These are phyloP conservation scores for Eupithecia subumbrata DNA, from an alignment of 2,888 invertebrate genomes.

Conservation along the genomic window DNA sequence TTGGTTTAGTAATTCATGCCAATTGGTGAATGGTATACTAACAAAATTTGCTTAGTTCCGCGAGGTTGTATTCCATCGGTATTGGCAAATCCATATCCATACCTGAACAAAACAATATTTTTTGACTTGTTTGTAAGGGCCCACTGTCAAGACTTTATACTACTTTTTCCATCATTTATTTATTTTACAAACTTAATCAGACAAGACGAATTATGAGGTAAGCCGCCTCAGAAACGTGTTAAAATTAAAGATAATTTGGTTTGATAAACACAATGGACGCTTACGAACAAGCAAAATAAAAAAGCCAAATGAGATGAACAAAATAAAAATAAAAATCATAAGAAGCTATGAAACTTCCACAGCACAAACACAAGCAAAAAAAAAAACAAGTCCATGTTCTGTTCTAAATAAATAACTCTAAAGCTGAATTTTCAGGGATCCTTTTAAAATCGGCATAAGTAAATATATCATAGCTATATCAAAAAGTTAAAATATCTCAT, in stretches of 20 bases:
- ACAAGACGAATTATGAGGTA: too few species aligned
- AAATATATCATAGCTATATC: too few species aligned
- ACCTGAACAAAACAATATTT: conserved; percentile 60
- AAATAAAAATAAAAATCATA: conserved; percentile 32
- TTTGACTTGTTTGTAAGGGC: conserved; percentile 4
- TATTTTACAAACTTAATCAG: too few species aligned
- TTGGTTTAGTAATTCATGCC: conserved; percentile 58
- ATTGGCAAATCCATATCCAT: conserved; percentile 73
- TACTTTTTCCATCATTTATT: too few species aligned
- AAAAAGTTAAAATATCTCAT: too few species aligned
- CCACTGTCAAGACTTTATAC: not conserved
- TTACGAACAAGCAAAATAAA: not conserved
- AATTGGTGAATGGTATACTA: conserved; percentile 64
- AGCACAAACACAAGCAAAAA: conserved; percentile 11
- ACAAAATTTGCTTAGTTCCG: conserved; percentile 75
- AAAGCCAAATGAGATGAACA: conserved; percentile 47
- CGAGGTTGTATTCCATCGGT: conserved; percentile 76
- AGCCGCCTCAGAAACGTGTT: too few species aligned
- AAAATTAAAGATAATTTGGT: too few species aligned
- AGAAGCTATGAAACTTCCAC: not conserved
- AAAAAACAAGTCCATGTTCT: not conserved
- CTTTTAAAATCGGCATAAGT: too few species aligned
- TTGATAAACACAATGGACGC: not conserved
- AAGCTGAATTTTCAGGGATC: too few species aligned
- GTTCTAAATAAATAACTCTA: too few species aligned